Evolutionary conservation across 2,797 vertebrate species (phyloP).

Genomic region (Syncerus caffer): DNA sequence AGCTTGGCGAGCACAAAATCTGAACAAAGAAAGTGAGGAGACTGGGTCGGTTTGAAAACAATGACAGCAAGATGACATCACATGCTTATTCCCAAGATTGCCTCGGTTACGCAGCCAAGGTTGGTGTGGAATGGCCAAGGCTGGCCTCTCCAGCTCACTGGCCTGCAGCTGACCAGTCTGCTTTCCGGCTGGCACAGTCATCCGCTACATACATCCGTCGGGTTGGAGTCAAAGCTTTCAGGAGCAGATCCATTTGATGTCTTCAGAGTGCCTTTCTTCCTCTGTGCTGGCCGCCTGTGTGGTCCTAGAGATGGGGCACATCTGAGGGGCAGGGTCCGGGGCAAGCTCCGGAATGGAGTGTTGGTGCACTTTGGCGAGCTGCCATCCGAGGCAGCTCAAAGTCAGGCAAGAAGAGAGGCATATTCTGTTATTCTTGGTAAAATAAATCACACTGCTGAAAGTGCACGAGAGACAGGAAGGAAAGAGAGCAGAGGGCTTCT

Average conservation of each 20-base stretch:
- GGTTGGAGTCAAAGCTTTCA: background rate
- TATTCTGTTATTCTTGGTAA: constrained; percentile 10
- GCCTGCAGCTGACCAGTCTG: background rate
- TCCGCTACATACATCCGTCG: fast-evolving
- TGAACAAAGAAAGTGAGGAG: background rate
- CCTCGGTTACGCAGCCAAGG: background rate
- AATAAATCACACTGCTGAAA: constrained; percentile 33
- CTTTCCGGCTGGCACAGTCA: background rate
- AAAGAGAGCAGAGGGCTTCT: constrained; percentile 37
- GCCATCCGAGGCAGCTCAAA: background rate
- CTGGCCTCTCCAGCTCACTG: background rate
- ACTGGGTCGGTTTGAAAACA: background rate
- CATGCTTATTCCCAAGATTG: background rate
- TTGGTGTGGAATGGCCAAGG: fast-evolving
- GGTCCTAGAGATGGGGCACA: background rate
- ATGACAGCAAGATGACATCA: background rate
- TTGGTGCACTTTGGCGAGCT: background rate
- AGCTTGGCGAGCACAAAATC: background rate
- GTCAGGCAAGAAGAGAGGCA: background rate
- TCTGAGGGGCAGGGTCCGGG: background rate
- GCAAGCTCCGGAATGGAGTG: no score
- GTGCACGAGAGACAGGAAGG: constrained; percentile 44
- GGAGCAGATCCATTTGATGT: background rate
- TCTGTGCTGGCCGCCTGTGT: background rate
- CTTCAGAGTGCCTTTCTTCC: background rate